phyloP scores from a whole-genome alignment of 2,797 vertebrate species.

The Scyliorhinus canicula region DNA sequence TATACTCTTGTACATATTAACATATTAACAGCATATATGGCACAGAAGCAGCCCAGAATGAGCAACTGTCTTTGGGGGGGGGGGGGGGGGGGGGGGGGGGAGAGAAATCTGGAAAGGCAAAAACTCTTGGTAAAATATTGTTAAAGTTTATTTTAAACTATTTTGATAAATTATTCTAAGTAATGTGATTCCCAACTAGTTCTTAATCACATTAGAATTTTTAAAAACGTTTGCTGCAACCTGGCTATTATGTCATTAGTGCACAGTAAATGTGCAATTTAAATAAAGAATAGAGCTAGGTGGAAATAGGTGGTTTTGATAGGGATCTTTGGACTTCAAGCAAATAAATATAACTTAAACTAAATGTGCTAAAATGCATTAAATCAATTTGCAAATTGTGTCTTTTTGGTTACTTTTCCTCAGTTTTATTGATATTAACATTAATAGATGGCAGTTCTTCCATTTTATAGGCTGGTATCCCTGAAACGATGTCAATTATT shows the following conservation, averaged over 20 bases:
- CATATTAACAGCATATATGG: neutral
- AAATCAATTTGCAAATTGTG: neutral
- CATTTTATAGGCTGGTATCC: neutral
- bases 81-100: too few relatives aligned
- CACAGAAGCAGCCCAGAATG: neutral
- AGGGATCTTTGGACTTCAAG: neutral
- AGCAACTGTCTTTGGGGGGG: neutral
- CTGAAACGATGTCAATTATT: neutral
- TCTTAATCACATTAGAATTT: neutral
- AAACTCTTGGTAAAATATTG: neutral
- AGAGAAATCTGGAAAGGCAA: neutral
- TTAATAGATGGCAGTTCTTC: neutral
- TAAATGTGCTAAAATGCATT: neutral
- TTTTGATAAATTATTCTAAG: neutral
- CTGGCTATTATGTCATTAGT: neutral
- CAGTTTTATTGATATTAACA: neutral
- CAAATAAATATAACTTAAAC: neutral
- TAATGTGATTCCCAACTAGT: neutral
- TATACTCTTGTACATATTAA: too few relatives aligned
- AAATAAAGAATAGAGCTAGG: neutral
- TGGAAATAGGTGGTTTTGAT: neutral
- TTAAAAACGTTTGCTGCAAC: neutral
- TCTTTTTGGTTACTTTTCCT: neutral
- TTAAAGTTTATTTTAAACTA: neutral
- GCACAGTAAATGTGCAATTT: neutral